These are phyloP conservation scores for Polydrusus pterygomalis DNA, from an alignment of 2,888 invertebrate species.

Conservation along the genomic window DNA sequence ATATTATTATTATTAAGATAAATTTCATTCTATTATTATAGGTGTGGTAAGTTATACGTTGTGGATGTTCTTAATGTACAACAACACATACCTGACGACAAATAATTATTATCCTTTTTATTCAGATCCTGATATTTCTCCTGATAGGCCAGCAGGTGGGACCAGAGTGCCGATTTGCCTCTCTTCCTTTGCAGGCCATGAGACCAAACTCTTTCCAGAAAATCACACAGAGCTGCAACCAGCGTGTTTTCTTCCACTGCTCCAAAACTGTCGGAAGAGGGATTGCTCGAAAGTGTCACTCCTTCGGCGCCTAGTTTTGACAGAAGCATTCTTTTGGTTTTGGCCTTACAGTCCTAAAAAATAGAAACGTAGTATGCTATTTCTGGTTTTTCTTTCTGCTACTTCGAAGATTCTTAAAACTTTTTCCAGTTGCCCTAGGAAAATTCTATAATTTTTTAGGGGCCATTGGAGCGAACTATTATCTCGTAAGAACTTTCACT, in stretches of 20 bases:
- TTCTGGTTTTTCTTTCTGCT: too few species aligned
- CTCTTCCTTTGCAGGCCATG: conserved; percentile 97
- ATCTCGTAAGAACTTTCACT: too few species aligned
- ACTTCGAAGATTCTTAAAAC: too few species aligned
- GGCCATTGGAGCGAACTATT: too few species aligned
- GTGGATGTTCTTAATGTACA: too few species aligned
- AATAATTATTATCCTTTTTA: conserved; percentile 78
- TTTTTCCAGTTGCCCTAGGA: too few species aligned
- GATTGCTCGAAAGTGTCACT: conserved; percentile 89
- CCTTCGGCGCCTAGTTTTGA: conserved; percentile 99
- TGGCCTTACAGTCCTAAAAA: conserved; percentile 89
- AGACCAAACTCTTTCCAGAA: conserved; percentile 97
- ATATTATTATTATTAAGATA: too few species aligned
- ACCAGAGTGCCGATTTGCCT: conserved; percentile 98
- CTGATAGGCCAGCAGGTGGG: conserved; percentile 92
- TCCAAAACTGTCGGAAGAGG: conserved; percentile 80
- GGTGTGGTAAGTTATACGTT: too few species aligned
- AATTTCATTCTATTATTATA: too few species aligned
- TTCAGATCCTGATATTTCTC: conserved; percentile 81
- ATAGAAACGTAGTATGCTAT: not conserved
- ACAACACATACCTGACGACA: conserved; percentile 36
- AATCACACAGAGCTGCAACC: conserved; percentile 97
- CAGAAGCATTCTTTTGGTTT: conserved; percentile 98
- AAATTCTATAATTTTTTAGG: too few species aligned
- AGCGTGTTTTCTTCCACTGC: conserved; percentile 97